A percentile compares a stretch with the other conserved stretches of the same genome.
These are phyloP conservation scores for Aricia artaxerxes DNA, from an alignment of 2,888 invertebrate genomes.

Conservation along the genomic window DNA sequence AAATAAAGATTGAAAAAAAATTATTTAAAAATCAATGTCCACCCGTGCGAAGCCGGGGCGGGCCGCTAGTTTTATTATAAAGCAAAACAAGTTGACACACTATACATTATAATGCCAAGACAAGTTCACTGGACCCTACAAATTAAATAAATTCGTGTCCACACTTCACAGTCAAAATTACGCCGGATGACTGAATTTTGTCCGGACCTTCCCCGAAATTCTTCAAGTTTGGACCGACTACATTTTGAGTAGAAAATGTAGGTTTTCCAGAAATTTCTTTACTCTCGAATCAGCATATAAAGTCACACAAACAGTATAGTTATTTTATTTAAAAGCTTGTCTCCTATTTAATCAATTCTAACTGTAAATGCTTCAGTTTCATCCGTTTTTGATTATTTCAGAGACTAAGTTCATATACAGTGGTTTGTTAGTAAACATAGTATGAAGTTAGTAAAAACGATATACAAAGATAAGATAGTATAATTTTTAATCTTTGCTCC, in stretches of 20 bases:
- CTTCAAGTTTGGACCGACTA: not conserved
- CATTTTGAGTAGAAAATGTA: not conserved
- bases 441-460: not conserved
- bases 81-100: not conserved
- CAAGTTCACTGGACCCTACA: not conserved
- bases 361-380: no score
- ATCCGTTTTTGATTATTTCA: no score
- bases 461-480: slow-evolving; percentile 12
- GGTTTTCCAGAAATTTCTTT: not conserved
- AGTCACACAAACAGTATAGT: not conserved
- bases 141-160: not conserved
- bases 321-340: not conserved
- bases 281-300: not conserved
- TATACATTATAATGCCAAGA: not conserved
- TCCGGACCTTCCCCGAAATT: not conserved
- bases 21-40: no score
- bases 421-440: not conserved
- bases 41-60: no score
- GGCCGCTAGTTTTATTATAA: not conserved
- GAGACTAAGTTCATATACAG: no score
- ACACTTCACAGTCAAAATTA: slow-evolving; percentile 3
- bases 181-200: slow-evolving; percentile 6
- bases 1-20: no score
- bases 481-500: slow-evolving; percentile 4
- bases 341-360: not conserved